Conservation (phyloP, 2,888 invertebrate genomes). For the Apodemia zela region DNA sequence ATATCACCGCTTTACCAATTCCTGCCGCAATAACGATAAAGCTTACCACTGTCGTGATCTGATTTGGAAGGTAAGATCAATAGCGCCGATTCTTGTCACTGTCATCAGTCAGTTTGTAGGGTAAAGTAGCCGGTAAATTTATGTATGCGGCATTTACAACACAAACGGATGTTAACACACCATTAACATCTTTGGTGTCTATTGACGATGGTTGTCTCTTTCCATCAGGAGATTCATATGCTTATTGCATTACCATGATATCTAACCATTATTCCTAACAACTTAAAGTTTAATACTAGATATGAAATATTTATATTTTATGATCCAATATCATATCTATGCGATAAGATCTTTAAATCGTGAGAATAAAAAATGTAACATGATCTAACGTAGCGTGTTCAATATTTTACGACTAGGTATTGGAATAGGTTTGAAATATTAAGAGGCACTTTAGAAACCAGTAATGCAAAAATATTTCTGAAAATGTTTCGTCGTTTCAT, state of each 20-base stretch:
- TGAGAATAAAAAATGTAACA: constrained; percentile 3
- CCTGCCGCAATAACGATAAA: too few species aligned
- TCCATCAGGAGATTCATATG: background rate
- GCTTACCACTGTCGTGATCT: too few species aligned
- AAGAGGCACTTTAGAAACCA: background rate
- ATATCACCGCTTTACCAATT: too few species aligned
- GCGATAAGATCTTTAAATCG: constrained; percentile 6
- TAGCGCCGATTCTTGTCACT: too few species aligned
- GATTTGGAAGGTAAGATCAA: too few species aligned
- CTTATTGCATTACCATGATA: background rate
- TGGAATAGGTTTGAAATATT: constrained; percentile 9
- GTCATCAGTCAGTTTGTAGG: too few species aligned
- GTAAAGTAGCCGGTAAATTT: too few species aligned
- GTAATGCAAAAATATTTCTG: background rate
- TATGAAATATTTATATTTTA: background rate
- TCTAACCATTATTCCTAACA: background rate
- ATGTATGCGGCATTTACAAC: too few species aligned
- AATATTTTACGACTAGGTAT: constrained; percentile 8
- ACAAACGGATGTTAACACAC: background rate
- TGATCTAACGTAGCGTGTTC: constrained; percentile 7
- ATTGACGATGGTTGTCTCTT: background rate
- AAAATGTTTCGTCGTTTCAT: too few species aligned
- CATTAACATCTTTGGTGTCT: background rate
- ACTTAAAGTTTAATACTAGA: background rate
- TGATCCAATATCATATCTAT: background rate